Evolutionary conservation across 2,113 vertebrate species (phyloP).

Genomic region (Rhinichthys klamathensis): DNA sequence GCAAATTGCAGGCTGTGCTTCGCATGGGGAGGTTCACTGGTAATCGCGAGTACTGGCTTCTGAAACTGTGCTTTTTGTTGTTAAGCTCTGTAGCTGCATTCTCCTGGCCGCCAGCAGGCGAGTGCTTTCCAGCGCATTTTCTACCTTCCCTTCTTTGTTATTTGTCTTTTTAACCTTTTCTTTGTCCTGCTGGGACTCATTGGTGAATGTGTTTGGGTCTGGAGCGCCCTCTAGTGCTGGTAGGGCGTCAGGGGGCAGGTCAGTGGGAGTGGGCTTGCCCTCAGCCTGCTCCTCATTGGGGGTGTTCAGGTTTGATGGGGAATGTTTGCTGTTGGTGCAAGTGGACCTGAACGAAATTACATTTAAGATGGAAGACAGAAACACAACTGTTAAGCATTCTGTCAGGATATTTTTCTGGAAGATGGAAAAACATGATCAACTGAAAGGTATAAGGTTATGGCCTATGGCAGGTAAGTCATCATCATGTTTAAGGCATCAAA

Average conservation of each 20-base stretch:
- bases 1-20: constrained; percentile 69
- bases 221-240: constrained; percentile 61
- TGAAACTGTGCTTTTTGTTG: constrained; percentile 70
- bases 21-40: constrained; percentile 70
- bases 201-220: constrained; percentile 47
- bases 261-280: constrained; percentile 63
- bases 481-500: neutral
- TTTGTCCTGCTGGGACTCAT: constrained; percentile 65
- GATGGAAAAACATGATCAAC: neutral
- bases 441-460: neutral
- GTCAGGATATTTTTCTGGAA: neutral
- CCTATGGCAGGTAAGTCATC: neutral
- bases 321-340: constrained; percentile 67
- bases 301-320: constrained; percentile 68
- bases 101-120: constrained; percentile 56
- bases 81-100: constrained; percentile 61
- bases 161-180: constrained; percentile 72
- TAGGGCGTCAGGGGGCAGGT: constrained; percentile 63
- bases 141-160: constrained; percentile 66
- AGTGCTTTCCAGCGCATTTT: constrained; percentile 55
- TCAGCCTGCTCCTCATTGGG: constrained; percentile 66
- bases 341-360: constrained; percentile 59
- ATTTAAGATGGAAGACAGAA: constrained; percentile 28
- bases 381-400: neutral
- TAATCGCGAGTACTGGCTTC: constrained; percentile 70